These are phyloP conservation scores for Phania funesta DNA, from an alignment of 2,888 invertebrate species.

Conservation along the genomic window DNA sequence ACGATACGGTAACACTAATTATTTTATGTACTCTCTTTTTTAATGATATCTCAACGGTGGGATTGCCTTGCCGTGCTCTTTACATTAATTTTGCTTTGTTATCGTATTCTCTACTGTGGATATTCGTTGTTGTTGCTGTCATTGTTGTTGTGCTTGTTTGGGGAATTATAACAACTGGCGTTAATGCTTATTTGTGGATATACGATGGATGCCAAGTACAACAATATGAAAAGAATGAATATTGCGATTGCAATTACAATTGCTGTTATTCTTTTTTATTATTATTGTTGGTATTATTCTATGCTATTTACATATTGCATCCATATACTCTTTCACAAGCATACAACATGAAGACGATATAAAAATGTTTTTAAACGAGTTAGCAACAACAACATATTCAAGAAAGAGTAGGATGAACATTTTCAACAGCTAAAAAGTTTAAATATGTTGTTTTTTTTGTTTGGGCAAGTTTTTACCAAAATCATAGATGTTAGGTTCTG, in stretches of 20 bases:
- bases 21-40: background rate
- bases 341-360: background rate
- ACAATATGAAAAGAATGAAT: slow-evolving; percentile 36
- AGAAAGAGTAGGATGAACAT: no score
- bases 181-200: slow-evolving; percentile 49
- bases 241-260: slow-evolving; percentile 5
- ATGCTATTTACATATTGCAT: background rate
- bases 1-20: background rate
- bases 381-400: no score
- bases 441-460: no score
- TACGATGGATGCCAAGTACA: slow-evolving; percentile 56
- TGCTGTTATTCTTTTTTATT: background rate
- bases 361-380: background rate
- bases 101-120: background rate
- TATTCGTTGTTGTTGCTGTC: slow-evolving; percentile 7
- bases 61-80: slow-evolving; percentile 23
- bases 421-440: no score
- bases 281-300: background rate
- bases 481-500: no score
- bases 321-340: no score
- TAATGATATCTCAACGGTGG: slow-evolving; percentile 9
- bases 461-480: no score
- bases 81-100: background rate
- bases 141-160: slow-evolving; percentile 33
- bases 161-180: slow-evolving; percentile 55